Percentiles rank a stretch among this genome's conserved stretches.
phyloP scores from a whole-genome alignment of 2,113 vertebrate genomes.

The Seriola aureovittata region DNA sequence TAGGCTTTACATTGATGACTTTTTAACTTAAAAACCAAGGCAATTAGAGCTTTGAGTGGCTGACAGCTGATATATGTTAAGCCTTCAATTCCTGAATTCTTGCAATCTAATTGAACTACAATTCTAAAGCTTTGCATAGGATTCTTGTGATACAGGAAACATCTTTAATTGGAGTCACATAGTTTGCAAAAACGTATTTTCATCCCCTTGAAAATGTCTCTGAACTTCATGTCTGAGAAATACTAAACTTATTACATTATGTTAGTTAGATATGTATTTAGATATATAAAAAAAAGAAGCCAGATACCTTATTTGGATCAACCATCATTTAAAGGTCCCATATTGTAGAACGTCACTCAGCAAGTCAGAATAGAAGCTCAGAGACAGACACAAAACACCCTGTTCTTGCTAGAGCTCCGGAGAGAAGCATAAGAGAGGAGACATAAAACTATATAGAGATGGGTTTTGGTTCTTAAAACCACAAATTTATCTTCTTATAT shows the following conservation, averaged over 20 bases:
- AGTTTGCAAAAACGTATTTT: not conserved
- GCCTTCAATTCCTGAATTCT: conserved; percentile 6
- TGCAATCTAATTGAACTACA: conserved; percentile 1
- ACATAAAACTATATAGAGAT: too few species aligned
- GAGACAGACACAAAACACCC: too few species aligned
- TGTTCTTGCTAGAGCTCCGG: too few species aligned
- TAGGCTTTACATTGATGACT: not conserved
- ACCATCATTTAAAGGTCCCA: not conserved
- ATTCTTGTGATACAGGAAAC: not conserved
- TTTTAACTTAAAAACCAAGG: conserved; percentile 5
- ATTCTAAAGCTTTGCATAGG: not conserved
- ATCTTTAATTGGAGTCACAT: conserved; percentile 8
- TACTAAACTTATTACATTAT: not conserved
- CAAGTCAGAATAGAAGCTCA: too few species aligned
- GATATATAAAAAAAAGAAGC: not conserved
- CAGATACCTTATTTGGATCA: not conserved
- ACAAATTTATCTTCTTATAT: too few species aligned
- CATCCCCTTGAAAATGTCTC: not conserved
- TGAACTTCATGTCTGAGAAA: not conserved
- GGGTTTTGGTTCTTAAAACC: too few species aligned
- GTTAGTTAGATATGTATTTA: not conserved
- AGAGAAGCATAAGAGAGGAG: too few species aligned
- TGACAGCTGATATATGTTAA: conserved; percentile 4
- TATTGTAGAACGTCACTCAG: too few species aligned
- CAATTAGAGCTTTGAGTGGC: not conserved